Evolutionary conservation across 2,113 vertebrate species (phyloP).

Genomic region (Calonectris borealis): DNA sequence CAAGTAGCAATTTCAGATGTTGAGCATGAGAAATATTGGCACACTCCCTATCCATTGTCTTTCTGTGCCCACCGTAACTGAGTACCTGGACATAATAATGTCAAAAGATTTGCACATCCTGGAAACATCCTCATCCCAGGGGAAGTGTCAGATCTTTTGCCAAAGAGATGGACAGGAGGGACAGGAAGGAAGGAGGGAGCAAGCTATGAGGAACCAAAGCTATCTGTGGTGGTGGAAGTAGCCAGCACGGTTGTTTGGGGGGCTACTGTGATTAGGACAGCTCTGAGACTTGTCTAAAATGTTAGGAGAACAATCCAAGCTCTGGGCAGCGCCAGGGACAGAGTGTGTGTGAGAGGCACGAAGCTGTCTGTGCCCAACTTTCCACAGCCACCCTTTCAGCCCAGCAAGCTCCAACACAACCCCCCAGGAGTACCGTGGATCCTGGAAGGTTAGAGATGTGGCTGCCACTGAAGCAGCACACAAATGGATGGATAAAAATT

Average conservation of each 20-base stretch:
- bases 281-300: not conserved
- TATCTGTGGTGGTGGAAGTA: not conserved
- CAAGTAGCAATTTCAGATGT: not conserved
- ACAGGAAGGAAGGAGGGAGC: not conserved
- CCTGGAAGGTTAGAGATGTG: not conserved
- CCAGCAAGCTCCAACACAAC: not conserved
- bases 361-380: not conserved
- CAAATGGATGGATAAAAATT: not conserved
- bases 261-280: not conserved
- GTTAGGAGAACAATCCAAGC: not conserved
- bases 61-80: not conserved
- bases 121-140: not conserved
- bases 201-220: not conserved
- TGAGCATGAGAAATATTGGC: not conserved
- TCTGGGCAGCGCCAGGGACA: not conserved
- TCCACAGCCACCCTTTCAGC: not conserved
- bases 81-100: not conserved
- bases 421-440: not conserved
- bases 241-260: not conserved
- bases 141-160: not conserved
- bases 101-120: not conserved
- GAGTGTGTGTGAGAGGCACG: fast-evolving
- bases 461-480: not conserved
- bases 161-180: too few relatives aligned
- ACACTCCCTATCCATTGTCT: not conserved